Evolutionary conservation across 2,113 vertebrate species (phyloP).

Genomic region (Danionella cerebrum): DNA sequence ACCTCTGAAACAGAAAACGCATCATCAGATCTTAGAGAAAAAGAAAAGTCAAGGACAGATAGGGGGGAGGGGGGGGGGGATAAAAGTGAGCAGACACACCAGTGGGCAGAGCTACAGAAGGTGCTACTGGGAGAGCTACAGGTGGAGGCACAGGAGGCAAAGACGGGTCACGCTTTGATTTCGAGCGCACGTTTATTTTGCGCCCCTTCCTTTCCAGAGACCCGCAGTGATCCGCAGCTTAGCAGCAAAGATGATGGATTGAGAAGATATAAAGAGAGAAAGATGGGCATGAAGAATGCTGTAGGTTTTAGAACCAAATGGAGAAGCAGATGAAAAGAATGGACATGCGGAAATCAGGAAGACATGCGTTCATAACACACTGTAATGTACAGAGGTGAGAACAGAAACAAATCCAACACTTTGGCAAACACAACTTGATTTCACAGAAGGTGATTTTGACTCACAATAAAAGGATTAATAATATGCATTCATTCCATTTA

Average conservation of each 20-base stretch:
- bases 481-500: too few relatives aligned
- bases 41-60: conserved; percentile 37
- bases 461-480: too few relatives aligned
- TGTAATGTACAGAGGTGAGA: too few relatives aligned
- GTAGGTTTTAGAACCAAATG: too few relatives aligned
- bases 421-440: too few relatives aligned
- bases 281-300: neutral
- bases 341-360: too few relatives aligned
- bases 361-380: too few relatives aligned
- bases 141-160: conserved; percentile 40
- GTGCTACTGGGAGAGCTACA: conserved; percentile 25
- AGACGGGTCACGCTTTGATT: conserved; percentile 55
- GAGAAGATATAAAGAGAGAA: neutral
- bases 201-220: conserved; percentile 52
- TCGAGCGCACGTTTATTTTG: conserved; percentile 55
- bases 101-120: conserved; percentile 31
- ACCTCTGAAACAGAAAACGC: conserved; percentile 62
- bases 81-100: conserved; percentile 36
- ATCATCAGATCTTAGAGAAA: too few relatives aligned
- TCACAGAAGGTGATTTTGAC: too few relatives aligned
- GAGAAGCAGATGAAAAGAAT: too few relatives aligned
- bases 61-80: neutral
- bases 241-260: neutral
- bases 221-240: conserved; percentile 35
- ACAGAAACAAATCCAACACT: too few relatives aligned